Evolutionary conservation across 2,888 invertebrate species (phyloP).

Genomic region (Xylota sylvarum): DNA sequence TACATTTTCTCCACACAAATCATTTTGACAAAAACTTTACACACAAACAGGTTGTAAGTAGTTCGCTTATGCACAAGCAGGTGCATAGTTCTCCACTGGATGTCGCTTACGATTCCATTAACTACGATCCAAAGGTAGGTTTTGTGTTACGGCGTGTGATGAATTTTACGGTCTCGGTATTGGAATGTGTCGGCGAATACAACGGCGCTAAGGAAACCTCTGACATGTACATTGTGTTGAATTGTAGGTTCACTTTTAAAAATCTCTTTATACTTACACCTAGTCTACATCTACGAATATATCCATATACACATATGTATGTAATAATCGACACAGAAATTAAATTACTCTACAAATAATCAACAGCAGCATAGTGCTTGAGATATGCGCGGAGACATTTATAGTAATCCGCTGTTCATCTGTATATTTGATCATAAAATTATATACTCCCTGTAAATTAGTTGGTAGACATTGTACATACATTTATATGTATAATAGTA

Average conservation of each 20-base stretch:
- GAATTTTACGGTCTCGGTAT: constrained; percentile 39
- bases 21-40: constrained; percentile 67
- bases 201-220: constrained; percentile 10
- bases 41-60: constrained; percentile 77
- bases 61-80: constrained; percentile 77
- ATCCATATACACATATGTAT: constrained; percentile 22
- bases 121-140: constrained; percentile 80
- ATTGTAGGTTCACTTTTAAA: constrained; percentile 54
- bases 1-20: constrained; percentile 15
- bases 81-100: constrained; percentile 77
- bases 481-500: background rate
- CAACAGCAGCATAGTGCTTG: constrained; percentile 38
- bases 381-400: constrained; percentile 37
- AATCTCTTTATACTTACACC: constrained; percentile 3
- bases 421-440: constrained; percentile 65
- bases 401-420: constrained; percentile 44
- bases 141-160: constrained; percentile 78
- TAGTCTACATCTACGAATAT: background rate
- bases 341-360: constrained; percentile 8
- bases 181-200: constrained; percentile 38
- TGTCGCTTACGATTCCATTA: constrained; percentile 76
- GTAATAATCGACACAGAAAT: constrained; percentile 38
- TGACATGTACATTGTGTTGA: constrained; percentile 43
- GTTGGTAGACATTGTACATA: constrained; percentile 54
- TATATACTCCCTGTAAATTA: constrained; percentile 57